phyloP scores from a whole-genome alignment of 2,888 invertebrate species.

The Xanthia icteritia region DNA sequence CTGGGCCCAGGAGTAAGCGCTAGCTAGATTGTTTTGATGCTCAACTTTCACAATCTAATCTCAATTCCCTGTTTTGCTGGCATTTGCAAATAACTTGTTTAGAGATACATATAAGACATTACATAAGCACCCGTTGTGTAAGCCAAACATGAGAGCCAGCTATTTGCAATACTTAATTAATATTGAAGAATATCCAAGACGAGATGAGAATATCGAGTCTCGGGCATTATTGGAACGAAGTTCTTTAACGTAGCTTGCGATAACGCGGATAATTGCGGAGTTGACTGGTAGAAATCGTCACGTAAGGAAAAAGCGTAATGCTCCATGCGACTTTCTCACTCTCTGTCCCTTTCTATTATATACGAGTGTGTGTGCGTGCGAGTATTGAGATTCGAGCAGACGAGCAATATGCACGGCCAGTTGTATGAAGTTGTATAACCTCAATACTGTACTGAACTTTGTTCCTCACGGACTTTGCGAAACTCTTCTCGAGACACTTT shows the following conservation, averaged over 20 bases:
- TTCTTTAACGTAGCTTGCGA: neutral
- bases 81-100: neutral
- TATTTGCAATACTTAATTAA: constrained; percentile 51
- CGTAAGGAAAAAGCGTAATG: neutral
- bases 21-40: neutral
- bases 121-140: constrained; percentile 19
- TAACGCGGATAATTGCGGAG: too few species aligned
- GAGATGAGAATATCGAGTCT: constrained; percentile 45
- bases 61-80: neutral
- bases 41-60: neutral
- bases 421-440: too few species aligned
- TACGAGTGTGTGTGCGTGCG: neutral
- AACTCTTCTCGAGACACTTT: constrained; percentile 38
- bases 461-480: constrained; percentile 35
- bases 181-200: constrained; percentile 41
- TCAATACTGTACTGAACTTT: neutral
- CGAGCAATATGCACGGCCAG: too few species aligned
- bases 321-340: neutral
- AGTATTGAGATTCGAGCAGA: neutral
- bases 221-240: constrained; percentile 24
- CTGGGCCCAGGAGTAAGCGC: neutral
- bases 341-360: neutral
- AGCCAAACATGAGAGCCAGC: constrained; percentile 37
- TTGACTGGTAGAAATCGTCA: neutral
- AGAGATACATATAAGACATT: neutral